Evolutionary conservation across 2,797 vertebrate species (phyloP), one percentile per base, ranked within the genome.

Genomic region (Capromys pilorides): DNA sequence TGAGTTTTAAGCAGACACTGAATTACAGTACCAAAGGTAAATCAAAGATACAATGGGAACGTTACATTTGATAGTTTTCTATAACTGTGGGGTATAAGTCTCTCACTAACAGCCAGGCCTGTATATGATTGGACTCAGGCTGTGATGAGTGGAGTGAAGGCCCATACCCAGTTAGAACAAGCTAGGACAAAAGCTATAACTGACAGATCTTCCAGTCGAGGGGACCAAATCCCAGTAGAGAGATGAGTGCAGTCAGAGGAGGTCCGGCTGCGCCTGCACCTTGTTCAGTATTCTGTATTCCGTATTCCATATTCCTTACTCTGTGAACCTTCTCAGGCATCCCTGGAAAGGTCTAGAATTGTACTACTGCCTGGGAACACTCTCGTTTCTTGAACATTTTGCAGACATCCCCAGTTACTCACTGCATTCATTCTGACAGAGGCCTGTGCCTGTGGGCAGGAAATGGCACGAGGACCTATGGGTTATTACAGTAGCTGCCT

Each of bases 241-340:
- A 77, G 5, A 18, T 80, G 57, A 77, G 13, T 71, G 3, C 19
- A 77, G 13, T 7, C 88, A 33, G 62, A 77, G 9, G 54, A 78
- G 45, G 1, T 8, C 12, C 0, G 13, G 1, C 19, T 71, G 59
- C 6, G 10, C 2, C n/a, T 69, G 6, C 10, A 12, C 49, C 66
- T 69, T 21, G 19, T 36, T 19, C 7, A 69, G 19, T 36, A 3
- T 36, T 36, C 16, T 1, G 13, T 7, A 67, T n/a, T 67, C 33
- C 5, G 16, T 33, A 66, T 33, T 36, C 49, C 10, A 59, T 75
- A 78, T 24, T 80, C 4, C n/a, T n/a, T n/a, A 71, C 31, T 83
- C 86, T 90, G 81, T 31, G 10, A 18, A 45, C 36, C 8, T 64
- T 5, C 16, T 41, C 64, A 80, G 22, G 69, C 21, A 93, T 71